phyloP scores from a whole-genome alignment of 1,140 invertebrate genomes.

The Drosophila sturtevanti region DNA sequence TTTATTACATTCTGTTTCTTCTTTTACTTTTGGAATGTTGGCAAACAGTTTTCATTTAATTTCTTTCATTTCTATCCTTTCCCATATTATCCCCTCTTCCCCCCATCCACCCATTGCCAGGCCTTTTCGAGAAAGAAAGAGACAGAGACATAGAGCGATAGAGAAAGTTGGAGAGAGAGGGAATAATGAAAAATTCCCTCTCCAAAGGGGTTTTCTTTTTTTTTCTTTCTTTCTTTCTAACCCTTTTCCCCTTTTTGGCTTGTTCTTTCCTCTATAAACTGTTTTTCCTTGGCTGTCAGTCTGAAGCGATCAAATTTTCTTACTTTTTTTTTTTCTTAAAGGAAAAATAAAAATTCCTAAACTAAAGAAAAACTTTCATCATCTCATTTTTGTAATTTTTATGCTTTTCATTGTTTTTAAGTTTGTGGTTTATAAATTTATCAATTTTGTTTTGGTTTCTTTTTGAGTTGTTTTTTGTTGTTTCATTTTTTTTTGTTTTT shows the following conservation, averaged over 20 bases:
- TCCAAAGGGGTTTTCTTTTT: no score
- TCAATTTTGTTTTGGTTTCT: slow-evolving; percentile 9
- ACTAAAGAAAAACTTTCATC: slow-evolving; percentile 24
- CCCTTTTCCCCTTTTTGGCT: background rate
- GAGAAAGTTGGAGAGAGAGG: no score
- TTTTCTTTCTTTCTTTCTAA: background rate
- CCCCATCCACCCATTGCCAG: background rate
- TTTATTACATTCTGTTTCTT: background rate
- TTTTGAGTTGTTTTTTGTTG: slow-evolving; percentile 25
- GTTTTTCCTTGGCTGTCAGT: slow-evolving; percentile 62
- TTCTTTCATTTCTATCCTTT: background rate
- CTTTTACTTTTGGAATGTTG: slow-evolving; percentile 14
- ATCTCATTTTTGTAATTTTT: background rate
- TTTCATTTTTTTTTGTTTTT: slow-evolving; percentile 42
- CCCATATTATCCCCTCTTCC: no score
- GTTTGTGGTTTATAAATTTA: slow-evolving; percentile 5
- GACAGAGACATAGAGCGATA: background rate
- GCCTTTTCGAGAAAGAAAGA: background rate
- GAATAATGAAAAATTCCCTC: no score
- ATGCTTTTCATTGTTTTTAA: slow-evolving; percentile 18
- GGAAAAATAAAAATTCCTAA: slow-evolving; percentile 31
- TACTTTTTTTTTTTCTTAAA: slow-evolving; percentile 29
- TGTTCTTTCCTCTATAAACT: background rate
- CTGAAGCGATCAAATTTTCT: slow-evolving; percentile 56
- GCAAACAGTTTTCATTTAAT: slow-evolving; percentile 14